phyloP scores from a whole-genome alignment of 1,140 invertebrate genomes.

The Caenorhabditis briggsae region DNA sequence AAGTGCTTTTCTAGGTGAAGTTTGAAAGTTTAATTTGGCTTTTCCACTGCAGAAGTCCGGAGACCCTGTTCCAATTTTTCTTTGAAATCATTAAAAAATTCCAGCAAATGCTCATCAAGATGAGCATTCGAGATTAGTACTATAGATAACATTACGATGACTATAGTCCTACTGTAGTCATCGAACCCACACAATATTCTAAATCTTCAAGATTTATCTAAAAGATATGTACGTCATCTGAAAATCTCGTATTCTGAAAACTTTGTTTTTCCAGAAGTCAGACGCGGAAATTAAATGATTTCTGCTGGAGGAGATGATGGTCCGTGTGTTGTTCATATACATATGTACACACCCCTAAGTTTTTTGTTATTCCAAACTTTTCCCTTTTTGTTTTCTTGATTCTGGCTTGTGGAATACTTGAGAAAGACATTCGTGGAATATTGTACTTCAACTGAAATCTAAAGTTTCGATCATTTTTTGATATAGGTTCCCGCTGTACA shows the following conservation, averaged over 20 bases:
- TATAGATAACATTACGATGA: neutral
- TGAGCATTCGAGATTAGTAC: neutral
- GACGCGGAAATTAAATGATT: slow-evolving; percentile 30
- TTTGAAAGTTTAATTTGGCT: neutral
- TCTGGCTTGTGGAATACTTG: neutral
- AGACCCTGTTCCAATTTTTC: neutral
- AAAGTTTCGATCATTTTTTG: too few relatives aligned
- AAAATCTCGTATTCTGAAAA: neutral
- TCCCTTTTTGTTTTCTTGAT: neutral
- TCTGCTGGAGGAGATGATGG: neutral
- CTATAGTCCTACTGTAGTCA: neutral
- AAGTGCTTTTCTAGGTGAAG: neutral
- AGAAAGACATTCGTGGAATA: neutral
- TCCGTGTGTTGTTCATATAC: neutral
- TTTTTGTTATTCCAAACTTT: neutral
- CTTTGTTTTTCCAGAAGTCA: neutral
- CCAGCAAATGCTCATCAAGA: too few relatives aligned
- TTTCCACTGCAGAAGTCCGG: neutral
- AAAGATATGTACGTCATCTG: neutral
- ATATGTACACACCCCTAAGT: neutral
- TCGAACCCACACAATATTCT: neutral
- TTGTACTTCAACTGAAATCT: too few relatives aligned
- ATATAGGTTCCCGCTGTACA: neutral
- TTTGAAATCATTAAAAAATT: neutral
- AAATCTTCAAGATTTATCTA: neutral